These are phyloP conservation scores for Sialis fuliginosa DNA, from an alignment of 2,888 invertebrate species.

Conservation along the genomic window DNA sequence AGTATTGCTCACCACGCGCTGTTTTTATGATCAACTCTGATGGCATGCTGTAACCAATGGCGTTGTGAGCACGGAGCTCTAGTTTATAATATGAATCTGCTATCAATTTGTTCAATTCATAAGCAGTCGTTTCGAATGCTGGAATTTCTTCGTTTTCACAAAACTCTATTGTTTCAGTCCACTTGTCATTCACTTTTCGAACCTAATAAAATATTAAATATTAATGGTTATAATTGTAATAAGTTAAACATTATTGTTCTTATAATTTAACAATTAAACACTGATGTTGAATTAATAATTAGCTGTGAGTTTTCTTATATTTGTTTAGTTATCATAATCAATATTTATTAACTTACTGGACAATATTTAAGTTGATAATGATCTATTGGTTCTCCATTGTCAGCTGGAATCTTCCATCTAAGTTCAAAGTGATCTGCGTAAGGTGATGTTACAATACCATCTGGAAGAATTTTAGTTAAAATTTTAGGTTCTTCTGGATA, in stretches of 20 bases:
- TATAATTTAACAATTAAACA: not conserved
- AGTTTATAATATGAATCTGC: slow-evolving; percentile 73
- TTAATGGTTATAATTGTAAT: not conserved
- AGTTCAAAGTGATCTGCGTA: slow-evolving; percentile 67
- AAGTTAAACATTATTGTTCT: not conserved
- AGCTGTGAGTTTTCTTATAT: no score
- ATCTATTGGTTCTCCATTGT: slow-evolving; percentile 81
- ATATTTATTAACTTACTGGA: slow-evolving; percentile 37
- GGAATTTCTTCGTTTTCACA: slow-evolving; percentile 1
- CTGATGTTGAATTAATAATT: no score
- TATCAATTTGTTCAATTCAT: slow-evolving; percentile 47
- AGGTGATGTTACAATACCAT: slow-evolving; percentile 33
- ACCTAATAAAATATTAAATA: slow-evolving; percentile 27
- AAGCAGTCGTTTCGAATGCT: slow-evolving; percentile 33
- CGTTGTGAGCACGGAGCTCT: slow-evolving; percentile 70
- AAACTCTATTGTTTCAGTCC: slow-evolving; percentile 33
- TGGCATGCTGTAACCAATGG: slow-evolving; percentile 65
- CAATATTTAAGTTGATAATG: slow-evolving; percentile 66
- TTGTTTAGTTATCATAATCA: no score
- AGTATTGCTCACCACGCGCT: slow-evolving; percentile 57
- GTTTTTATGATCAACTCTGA: slow-evolving; percentile 68
- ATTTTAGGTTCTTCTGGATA: slow-evolving; percentile 58
- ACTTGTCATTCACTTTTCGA: slow-evolving; percentile 45
- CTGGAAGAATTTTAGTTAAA: slow-evolving; percentile 27
- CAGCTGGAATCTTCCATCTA: slow-evolving; percentile 68